Base-by-base conservation (phyloP, 2,113 vertebrate genomes). In the Anarrhichthys ocellatus region DNA sequence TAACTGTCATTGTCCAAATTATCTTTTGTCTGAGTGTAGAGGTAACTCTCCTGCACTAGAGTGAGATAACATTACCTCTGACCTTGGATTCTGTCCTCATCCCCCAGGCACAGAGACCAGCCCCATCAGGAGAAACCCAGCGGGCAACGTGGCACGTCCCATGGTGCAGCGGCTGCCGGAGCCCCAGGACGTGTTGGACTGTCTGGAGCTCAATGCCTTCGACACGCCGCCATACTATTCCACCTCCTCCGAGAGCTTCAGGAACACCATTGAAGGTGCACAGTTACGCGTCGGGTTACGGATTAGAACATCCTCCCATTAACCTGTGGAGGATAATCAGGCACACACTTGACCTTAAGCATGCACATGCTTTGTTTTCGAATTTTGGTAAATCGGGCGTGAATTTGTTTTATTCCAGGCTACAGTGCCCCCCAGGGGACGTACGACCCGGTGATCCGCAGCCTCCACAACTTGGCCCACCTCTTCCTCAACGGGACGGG, bases 201-300 rank as follows among this genome's bases (percentile, higher is more conserved):
- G 97, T 89, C 94, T 99, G 91, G 96, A 97, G 93, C 95, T 99
- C n/a, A 94, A 94, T 54, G 79, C 95, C 58, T 99, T 99, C 72
- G 98, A 99, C 93, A 98, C 98, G 0, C 97, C 97, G 22, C 98
- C 98, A 50, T 99, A 97, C 90, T 99, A 98, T 85, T 99, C 97
- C 87, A 98, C 97, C 78, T 99, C 98, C 56, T 95, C 97, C 0
- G 96, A 98, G 81, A 99, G 98, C 88, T 99, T 99, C 88, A 96
- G 98, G 80, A 99, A 99, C 92, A 96, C 96, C 46, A 93, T 99
- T 18, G 98, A 99, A 96, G 98, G 98, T 96, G 58, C 0, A 63
- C 38, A 15, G 24, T 44, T 20, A 24, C 24, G 54, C 6, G 11
- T 44, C 17, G 59, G 3, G 22, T 58, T 29, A 32, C 2, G 29